Evolutionary conservation across 2,797 vertebrate genomes (phyloP).

Genomic region (Amblyraja radiata): DNA sequence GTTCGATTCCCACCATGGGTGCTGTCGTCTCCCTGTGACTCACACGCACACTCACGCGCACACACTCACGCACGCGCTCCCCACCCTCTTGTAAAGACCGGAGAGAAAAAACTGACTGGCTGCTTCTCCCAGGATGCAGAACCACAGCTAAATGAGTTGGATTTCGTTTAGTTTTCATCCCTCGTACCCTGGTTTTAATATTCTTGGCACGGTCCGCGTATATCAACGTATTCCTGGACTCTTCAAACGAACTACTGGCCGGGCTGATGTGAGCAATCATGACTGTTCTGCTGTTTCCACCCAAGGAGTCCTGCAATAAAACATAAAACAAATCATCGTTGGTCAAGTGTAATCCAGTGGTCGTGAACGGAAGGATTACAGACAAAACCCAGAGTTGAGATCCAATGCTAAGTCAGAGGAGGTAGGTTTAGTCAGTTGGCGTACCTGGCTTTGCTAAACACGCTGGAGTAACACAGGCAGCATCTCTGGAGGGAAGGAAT

Average conservation of each 20-base stretch:
- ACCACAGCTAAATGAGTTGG: neutral
- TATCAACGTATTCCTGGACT: constrained; percentile 51
- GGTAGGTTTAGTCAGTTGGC: too few species aligned
- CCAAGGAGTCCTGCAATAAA: constrained; percentile 48
- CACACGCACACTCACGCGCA: too few species aligned
- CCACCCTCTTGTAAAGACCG: too few species aligned
- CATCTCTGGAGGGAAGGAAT: too few species aligned
- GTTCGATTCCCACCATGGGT: too few species aligned
- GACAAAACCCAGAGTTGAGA: neutral
- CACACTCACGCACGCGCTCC: too few species aligned
- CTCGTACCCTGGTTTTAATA: constrained; percentile 51
- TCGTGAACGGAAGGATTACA: neutral
- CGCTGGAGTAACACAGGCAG: too few species aligned
- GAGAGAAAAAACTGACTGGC: too few species aligned
- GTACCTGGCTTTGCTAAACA: neutral
- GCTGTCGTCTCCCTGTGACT: too few species aligned
- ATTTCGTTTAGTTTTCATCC: neutral
- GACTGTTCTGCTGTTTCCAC: constrained; percentile 53
- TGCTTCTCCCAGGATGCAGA: neutral
- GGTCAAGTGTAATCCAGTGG: neutral
- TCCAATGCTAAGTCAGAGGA: neutral
- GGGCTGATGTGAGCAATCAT: constrained; percentile 56
- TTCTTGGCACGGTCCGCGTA: constrained; percentile 49
- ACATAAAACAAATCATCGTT: constrained; percentile 10
- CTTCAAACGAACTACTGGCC: constrained; percentile 52